phyloP scores from a whole-genome alignment of 2,113 vertebrate species.

The Glaucomys volans region DNA sequence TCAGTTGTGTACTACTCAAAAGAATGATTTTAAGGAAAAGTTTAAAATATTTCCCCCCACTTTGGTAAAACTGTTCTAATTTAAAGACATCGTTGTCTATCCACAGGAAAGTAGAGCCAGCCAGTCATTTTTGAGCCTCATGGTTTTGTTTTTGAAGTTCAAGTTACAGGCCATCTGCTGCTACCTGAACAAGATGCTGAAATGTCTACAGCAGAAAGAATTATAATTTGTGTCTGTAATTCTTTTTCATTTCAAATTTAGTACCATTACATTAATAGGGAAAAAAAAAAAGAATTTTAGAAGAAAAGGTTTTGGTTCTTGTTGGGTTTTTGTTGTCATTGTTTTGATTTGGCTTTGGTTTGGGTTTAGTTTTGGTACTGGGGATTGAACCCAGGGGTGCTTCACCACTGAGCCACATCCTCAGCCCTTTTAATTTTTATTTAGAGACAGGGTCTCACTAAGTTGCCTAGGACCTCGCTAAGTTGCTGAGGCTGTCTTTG shows the following conservation, averaged over 20 bases:
- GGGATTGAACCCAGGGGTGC: too few species aligned
- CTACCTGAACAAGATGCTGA: background rate
- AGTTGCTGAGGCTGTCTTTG: too few species aligned
- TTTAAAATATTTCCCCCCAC: background rate
- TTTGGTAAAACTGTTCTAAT: constrained; percentile 6
- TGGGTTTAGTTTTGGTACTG: background rate
- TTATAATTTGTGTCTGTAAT: background rate
- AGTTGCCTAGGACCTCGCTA: too few species aligned
- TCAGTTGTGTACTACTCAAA: background rate
- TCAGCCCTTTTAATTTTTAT: too few species aligned
- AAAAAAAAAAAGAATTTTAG: background rate
- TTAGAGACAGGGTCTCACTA: too few species aligned
- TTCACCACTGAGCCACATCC: too few species aligned
- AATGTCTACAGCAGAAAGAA: background rate
- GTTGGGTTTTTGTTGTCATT: background rate
- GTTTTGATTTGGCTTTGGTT: background rate
- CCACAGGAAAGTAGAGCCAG: background rate
- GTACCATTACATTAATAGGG: background rate
- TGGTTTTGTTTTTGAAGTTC: background rate
- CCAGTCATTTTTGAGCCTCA: background rate
- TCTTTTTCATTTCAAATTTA: background rate
- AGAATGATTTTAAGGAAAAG: constrained; percentile 33
- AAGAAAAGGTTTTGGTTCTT: background rate
- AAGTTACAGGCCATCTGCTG: background rate
- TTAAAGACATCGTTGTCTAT: background rate